phyloP scores from a whole-genome alignment of 2,797 vertebrate species.

The Acanthornis magna region DNA sequence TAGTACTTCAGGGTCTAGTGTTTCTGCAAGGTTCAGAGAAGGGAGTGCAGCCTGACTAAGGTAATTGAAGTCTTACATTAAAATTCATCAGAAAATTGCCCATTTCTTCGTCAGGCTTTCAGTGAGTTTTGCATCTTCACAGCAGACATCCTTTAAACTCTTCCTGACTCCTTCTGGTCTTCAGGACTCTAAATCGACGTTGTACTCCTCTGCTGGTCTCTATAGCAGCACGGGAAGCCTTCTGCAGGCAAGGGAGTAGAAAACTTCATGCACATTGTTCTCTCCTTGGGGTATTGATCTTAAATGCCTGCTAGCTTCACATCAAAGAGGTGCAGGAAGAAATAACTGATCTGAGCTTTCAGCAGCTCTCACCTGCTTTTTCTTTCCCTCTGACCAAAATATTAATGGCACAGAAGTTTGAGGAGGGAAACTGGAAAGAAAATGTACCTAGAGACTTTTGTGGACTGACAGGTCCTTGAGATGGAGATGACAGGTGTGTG shows the following conservation, averaged over 20 bases:
- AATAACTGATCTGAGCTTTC: neutral
- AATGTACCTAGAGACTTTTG: accelerated
- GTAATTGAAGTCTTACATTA: conserved; percentile 36
- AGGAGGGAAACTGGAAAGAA: neutral
- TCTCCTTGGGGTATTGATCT: neutral
- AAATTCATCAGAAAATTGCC: conserved; percentile 28
- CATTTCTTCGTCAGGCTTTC: neutral
- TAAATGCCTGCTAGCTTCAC: neutral
- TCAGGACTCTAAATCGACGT: neutral
- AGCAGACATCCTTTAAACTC: conserved; percentile 9
- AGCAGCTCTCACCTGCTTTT: neutral
- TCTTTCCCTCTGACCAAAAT: conserved; percentile 20
- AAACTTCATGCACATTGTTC: neutral
- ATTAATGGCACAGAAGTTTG: neutral
- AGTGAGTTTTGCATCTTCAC: conserved; percentile 8
- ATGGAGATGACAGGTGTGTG: accelerated
- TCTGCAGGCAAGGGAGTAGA: neutral
- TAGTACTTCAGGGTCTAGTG: neutral
- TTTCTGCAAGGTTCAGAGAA: neutral
- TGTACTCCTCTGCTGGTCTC: neutral
- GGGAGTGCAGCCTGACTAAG: neutral
- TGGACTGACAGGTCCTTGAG: neutral
- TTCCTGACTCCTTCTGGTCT: neutral
- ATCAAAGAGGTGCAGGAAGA: neutral
- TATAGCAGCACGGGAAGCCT: neutral